Evolutionary conservation across 2,113 vertebrate genomes (phyloP).

Genomic region (Otis tarda): DNA sequence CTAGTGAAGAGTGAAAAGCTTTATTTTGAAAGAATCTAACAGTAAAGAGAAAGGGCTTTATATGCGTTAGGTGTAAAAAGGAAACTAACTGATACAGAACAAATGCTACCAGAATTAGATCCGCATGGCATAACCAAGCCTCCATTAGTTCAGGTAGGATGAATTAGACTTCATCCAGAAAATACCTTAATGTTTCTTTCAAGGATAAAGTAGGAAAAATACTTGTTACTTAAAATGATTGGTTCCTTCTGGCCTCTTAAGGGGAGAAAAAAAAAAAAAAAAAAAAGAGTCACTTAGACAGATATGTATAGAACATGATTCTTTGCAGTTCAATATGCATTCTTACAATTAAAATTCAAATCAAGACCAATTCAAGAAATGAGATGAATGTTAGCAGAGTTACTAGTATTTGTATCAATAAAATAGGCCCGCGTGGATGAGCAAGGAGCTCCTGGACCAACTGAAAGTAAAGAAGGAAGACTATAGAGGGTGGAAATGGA

Average conservation of each 20-base stretch:
- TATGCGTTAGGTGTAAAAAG: not conserved
- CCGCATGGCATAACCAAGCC: not conserved
- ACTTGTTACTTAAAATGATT: not conserved
- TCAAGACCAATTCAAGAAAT: not conserved
- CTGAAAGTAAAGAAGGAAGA: no score
- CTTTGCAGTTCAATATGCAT: not conserved
- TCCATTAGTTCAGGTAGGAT: not conserved
- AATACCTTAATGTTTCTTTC: not conserved
- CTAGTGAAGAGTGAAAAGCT: not conserved
- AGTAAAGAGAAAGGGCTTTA: not conserved
- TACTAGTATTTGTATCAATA: not conserved
- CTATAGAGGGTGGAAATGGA: no score
- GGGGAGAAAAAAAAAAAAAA: rapidly evolving
- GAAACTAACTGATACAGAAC: conserved; percentile 29
- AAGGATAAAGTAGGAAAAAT: not conserved
- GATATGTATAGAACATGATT: rapidly evolving
- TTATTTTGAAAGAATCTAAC: not conserved
- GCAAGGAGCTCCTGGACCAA: no score
- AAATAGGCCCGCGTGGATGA: not conserved
- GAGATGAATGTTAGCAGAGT: not conserved
- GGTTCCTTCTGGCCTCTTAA: not conserved
- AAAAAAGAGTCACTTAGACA: not conserved
- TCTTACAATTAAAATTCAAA: not conserved
- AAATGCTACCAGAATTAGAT: conserved; percentile 19
- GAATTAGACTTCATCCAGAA: not conserved